A percentile compares a stretch with the other conserved stretches of the same genome.
These are phyloP conservation scores for Panthera leo DNA, from an alignment of 2,113 vertebrate species.

Conservation along the genomic window DNA sequence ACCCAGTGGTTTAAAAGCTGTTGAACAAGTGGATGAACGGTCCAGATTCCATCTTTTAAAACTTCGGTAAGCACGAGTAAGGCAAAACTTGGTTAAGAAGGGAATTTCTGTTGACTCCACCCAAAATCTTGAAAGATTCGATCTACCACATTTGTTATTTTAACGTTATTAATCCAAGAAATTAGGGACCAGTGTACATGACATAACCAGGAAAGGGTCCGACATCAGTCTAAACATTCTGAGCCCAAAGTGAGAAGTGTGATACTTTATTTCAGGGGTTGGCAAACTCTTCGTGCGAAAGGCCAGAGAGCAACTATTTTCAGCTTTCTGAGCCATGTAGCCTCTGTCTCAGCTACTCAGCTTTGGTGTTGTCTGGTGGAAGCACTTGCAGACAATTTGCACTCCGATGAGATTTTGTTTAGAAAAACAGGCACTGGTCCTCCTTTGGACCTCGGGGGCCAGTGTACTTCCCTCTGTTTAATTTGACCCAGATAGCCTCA, in stretches of 20 bases:
- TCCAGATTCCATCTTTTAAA: not conserved
- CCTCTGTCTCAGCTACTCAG: not conserved
- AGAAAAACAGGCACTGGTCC: not conserved
- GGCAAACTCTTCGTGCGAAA: not conserved
- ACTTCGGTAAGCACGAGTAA: not conserved
- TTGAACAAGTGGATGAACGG: not conserved
- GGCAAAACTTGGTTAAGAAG: slow-evolving; percentile 12
- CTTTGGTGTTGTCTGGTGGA: not conserved
- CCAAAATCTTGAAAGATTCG: not conserved
- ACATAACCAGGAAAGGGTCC: not conserved
- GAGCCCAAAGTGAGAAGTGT: not conserved
- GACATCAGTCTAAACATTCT: not conserved
- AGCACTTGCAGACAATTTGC: not conserved
- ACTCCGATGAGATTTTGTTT: not conserved
- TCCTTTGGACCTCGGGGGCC: not conserved
- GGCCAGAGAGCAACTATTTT: not conserved
- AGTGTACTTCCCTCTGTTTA: not conserved
- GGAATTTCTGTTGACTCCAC: not conserved
- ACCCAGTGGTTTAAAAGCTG: not conserved
- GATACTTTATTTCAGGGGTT: not conserved
- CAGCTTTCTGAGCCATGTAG: accelerated
- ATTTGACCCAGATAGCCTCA: not conserved
- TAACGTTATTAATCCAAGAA: not conserved
- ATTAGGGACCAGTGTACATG: not conserved
- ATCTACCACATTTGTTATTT: not conserved